Evolutionary conservation across 2,113 vertebrate species (phyloP).

Genomic region (Pygoscelis antarcticus): DNA sequence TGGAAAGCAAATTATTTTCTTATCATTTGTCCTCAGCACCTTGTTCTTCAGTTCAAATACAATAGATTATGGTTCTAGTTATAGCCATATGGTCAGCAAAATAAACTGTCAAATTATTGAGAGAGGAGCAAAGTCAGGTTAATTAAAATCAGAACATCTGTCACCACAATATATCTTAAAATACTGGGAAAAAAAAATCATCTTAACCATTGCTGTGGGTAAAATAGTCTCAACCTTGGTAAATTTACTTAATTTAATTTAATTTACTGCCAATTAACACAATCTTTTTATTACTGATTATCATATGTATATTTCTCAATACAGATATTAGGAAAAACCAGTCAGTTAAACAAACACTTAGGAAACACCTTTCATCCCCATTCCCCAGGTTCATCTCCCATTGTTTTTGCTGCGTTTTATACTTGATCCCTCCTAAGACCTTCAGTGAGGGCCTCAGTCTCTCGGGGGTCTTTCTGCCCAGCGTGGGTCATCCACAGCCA

Average conservation of each 20-base stretch:
- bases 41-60: slow-evolving; percentile 31
- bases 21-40: slow-evolving; percentile 4
- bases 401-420: not conserved
- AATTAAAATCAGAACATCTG: not conserved
- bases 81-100: slow-evolving; percentile 21
- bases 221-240: not conserved
- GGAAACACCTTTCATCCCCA: not conserved
- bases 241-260: not conserved
- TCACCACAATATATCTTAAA: not conserved
- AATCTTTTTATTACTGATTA: not conserved
- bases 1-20: slow-evolving; percentile 39
- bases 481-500: rapidly evolving
- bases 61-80: not conserved
- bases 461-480: rapidly evolving
- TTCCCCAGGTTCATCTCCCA: not conserved
- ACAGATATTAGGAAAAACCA: not conserved
- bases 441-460: not conserved
- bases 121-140: not conserved
- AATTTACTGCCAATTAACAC: not conserved
- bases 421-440: not conserved
- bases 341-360: not conserved
- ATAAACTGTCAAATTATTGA: not conserved
- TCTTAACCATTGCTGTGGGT: not conserved
- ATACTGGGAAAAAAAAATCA: not conserved
- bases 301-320: no score